Conservation (phyloP, 1,140 invertebrate species). For the Meloidogyne exigua region DNA sequence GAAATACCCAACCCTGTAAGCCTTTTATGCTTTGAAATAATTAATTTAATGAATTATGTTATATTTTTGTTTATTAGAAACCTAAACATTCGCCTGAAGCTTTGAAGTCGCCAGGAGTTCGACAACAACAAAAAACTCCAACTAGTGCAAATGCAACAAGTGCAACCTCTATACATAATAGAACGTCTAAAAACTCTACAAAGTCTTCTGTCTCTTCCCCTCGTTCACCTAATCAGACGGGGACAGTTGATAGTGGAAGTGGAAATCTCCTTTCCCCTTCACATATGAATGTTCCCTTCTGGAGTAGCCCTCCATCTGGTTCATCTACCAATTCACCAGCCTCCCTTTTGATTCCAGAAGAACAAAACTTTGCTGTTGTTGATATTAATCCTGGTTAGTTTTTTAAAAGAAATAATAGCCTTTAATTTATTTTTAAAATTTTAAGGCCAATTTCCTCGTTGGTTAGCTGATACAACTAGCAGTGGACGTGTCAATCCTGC, state of each 20-base stretch:
- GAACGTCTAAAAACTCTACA: neutral
- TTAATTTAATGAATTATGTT: too few species aligned
- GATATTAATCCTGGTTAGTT: slow-evolving; percentile 43
- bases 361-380: slow-evolving; percentile 48
- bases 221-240: slow-evolving; percentile 7
- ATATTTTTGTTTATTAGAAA: slow-evolving; percentile 39
- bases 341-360: slow-evolving; percentile 31
- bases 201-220: slow-evolving; percentile 24
- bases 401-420: neutral
- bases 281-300: slow-evolving; percentile 38
- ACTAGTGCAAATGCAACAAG: slow-evolving; percentile 21
- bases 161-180: neutral
- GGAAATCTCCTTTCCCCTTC: slow-evolving; percentile 16
- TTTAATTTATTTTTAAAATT: slow-evolving; percentile 10
- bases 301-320: slow-evolving; percentile 24
- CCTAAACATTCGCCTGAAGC: slow-evolving; percentile 45
- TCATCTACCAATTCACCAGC: slow-evolving; percentile 13
- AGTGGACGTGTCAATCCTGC: slow-evolving; percentile 44
- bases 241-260: neutral
- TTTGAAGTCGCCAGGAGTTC: slow-evolving; percentile 51
- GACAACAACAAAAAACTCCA: slow-evolving; percentile 42
- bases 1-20: slow-evolving; percentile 37
- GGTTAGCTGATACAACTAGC: slow-evolving; percentile 35
- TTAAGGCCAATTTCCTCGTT: slow-evolving; percentile 38
- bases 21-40: neutral